Conservation (phyloP, 2,888 invertebrate genomes). For the Rhimphoctona megacephalus region DNA sequence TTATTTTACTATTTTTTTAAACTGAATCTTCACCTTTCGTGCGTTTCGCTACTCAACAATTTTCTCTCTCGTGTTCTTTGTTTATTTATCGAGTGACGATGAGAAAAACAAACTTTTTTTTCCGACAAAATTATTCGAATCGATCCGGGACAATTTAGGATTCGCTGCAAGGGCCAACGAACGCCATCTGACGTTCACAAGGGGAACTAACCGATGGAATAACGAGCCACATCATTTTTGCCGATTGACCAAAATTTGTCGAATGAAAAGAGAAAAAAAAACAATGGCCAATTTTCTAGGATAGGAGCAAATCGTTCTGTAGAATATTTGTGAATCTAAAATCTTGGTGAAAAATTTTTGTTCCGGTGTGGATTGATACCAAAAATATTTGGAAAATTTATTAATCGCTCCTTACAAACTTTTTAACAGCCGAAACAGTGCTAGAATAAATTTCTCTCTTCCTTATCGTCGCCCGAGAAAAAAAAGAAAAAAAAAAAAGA, state of each 20-base stretch:
- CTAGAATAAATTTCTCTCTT: slow-evolving; percentile 42
- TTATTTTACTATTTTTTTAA: no score
- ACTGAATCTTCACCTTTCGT: no score
- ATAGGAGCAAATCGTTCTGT: neutral
- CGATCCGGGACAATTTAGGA: neutral
- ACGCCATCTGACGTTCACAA: slow-evolving; percentile 45
- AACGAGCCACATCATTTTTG: neutral
- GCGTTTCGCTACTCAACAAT: no score
- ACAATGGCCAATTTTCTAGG: no score
- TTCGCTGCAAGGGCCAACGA: neutral
- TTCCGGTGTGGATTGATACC: slow-evolving; percentile 62
- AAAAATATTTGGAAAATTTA: slow-evolving; percentile 71
- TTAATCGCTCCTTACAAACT: slow-evolving; percentile 65
- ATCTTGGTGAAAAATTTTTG: neutral
- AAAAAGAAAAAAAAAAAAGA: neutral
- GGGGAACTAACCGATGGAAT: slow-evolving; percentile 9
- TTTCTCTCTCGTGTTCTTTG: no score
- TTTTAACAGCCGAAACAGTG: slow-evolving; percentile 53
- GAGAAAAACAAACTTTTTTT: neutral
- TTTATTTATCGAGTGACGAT: neutral
- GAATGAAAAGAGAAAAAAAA: no score
- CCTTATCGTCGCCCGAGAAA: slow-evolving; percentile 5
- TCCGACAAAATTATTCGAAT: neutral
- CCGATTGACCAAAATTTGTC: no score
- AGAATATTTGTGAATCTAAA: no score